phyloP scores from a whole-genome alignment of 2,113 vertebrate genomes.

The Notarius lentiginosus region DNA sequence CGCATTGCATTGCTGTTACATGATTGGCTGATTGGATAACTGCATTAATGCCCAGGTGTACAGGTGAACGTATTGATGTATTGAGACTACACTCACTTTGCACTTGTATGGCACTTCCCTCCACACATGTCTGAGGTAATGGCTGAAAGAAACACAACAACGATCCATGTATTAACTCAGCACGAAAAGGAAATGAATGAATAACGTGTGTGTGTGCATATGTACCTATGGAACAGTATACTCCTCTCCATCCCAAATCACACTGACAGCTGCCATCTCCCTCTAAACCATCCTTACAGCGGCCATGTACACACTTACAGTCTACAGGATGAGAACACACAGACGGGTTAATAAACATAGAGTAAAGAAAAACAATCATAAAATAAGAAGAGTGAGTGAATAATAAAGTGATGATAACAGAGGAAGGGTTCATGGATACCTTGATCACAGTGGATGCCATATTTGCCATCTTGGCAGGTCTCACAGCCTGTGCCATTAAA shows the following conservation, averaged over 20 bases:
- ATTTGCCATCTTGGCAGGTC: slow-evolving; percentile 75
- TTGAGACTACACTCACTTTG: slow-evolving; percentile 80
- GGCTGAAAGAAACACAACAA: slow-evolving; percentile 73
- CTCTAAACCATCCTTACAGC: slow-evolving; percentile 74
- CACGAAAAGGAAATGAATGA: not conserved
- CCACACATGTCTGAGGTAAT: slow-evolving; percentile 77
- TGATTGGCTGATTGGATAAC: not conserved
- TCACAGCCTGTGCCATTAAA: slow-evolving; percentile 87
- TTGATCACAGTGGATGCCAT: slow-evolving; percentile 85
- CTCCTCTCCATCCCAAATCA: slow-evolving; percentile 83
- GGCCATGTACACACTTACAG: slow-evolving; percentile 80
- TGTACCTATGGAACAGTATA: slow-evolving; percentile 77
- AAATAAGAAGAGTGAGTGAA: not conserved
- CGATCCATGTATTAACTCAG: not conserved
- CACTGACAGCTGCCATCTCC: slow-evolving; percentile 88
- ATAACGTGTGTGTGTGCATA: not conserved
- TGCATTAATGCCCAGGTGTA: not conserved
- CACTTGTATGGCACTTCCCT: slow-evolving; percentile 83
- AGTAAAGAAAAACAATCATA: not conserved
- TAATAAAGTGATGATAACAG: not conserved
- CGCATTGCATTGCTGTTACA: not conserved
- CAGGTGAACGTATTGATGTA: not conserved
- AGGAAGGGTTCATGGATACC: slow-evolving; percentile 62
- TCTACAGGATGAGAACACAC: slow-evolving; percentile 63
- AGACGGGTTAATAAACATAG: not conserved